phyloP scores from a whole-genome alignment of 2,888 invertebrate species.

The Drosophila testacea region DNA sequence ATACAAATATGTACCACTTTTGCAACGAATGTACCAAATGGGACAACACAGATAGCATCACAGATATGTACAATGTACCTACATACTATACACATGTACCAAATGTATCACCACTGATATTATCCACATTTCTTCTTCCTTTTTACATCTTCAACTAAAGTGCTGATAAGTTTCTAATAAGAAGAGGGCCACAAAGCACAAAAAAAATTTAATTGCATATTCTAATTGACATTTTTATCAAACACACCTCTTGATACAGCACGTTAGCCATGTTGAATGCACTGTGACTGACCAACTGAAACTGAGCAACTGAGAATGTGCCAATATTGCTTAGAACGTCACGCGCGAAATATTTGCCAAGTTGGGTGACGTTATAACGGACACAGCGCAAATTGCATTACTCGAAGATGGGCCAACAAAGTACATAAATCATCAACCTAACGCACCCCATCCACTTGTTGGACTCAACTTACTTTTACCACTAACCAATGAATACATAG shows the following conservation, averaged over 20 bases:
- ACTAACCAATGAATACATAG: too few species aligned
- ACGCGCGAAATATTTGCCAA: slow-evolving; percentile 38
- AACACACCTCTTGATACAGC: slow-evolving; percentile 39
- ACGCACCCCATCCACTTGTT: slow-evolving; percentile 40
- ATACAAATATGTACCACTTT: not conserved
- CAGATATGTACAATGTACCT: too few species aligned
- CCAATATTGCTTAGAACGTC: slow-evolving; percentile 11
- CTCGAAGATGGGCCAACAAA: slow-evolving; percentile 3
- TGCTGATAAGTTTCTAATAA: not conserved
- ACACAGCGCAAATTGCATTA: slow-evolving; percentile 26
- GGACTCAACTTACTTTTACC: slow-evolving; percentile 39
- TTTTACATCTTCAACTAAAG: not conserved
- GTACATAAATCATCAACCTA: not conserved
- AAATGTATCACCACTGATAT: not conserved
- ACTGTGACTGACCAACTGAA: slow-evolving; percentile 11
- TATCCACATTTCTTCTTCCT: not conserved
- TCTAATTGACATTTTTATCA: not conserved
- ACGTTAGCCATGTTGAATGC: slow-evolving; percentile 34
- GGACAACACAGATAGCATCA: not conserved
- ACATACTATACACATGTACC: not conserved
- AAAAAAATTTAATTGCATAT: not conserved
- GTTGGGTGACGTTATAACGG: slow-evolving; percentile 24
- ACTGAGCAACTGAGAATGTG: slow-evolving; percentile 17
- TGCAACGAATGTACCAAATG: not conserved
- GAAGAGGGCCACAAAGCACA: not conserved